Percentiles rank a stretch among this genome's conserved stretches.
Conservation (phyloP, 2,888 invertebrate genomes). For the Cantharis nigra region DNA sequence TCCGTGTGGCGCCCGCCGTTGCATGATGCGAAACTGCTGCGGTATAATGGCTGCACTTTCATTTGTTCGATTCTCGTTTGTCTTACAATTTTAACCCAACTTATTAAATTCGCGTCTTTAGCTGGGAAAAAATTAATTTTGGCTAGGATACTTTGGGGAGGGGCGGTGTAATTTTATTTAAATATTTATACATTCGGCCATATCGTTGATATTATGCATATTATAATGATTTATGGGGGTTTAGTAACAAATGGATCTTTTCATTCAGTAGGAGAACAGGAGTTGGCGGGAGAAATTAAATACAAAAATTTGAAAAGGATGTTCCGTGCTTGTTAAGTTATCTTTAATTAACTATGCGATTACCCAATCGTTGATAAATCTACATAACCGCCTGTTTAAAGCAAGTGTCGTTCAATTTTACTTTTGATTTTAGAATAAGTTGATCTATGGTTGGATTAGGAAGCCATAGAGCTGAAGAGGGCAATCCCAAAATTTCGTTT, state of each 20-base stretch:
- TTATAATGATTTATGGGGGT: not conserved
- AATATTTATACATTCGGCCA: not conserved
- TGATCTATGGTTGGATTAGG: not conserved
- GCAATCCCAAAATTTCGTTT: not conserved
- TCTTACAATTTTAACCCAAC: not conserved
- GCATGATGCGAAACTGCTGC: not conserved
- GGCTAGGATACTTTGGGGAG: not conserved
- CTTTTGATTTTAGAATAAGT: not conserved
- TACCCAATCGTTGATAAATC: not conserved
- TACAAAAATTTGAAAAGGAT: not conserved
- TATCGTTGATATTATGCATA: not conserved
- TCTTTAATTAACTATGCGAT: not conserved
- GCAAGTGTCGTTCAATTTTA: not conserved
- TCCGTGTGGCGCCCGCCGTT: not conserved
- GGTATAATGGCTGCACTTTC: not conserved
- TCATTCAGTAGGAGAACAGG: not conserved
- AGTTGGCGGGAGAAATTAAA: not conserved
- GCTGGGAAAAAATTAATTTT: not conserved
- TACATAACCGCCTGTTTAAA: not conserved
- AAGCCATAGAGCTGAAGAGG: not conserved
- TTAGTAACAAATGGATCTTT: constrained; percentile 1
- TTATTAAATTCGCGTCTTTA: not conserved
- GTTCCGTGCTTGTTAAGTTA: not conserved
- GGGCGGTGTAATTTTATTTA: not conserved
- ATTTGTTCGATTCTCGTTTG: not conserved